These are phyloP conservation scores for Salvelinus namaycush DNA, from an alignment of 2,113 vertebrate species.

Conservation along the genomic window DNA sequence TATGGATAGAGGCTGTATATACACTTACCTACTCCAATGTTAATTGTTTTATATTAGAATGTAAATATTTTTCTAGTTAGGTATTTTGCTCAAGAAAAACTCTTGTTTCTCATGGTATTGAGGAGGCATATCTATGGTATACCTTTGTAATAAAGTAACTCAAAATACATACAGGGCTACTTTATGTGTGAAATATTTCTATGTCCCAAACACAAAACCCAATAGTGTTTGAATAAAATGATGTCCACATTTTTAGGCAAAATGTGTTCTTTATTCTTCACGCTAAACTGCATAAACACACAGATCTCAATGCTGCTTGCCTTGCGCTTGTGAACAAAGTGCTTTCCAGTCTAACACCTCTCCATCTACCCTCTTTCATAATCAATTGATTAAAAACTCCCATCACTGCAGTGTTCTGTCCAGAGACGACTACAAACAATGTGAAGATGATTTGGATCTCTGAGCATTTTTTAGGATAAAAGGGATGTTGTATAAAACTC, in stretches of 20 bases:
- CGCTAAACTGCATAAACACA: neutral
- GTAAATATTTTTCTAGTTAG: neutral
- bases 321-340: conserved; percentile 13
- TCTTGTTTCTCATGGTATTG: neutral
- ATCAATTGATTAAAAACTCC: neutral
- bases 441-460: neutral
- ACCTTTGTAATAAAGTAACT: conserved; percentile 30
- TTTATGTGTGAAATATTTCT: too few species aligned
- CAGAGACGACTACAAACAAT: neutral
- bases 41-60: neutral
- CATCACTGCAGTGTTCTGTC: neutral
- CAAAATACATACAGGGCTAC: too few species aligned
- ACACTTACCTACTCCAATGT: neutral
- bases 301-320: neutral
- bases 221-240: neutral
- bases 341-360: conserved; percentile 6
- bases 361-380: neutral
- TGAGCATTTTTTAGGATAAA: neutral
- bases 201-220: too few species aligned
- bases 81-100: conserved; percentile 13
- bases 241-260: conserved; percentile 13
- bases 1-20: neutral
- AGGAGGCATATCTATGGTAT: neutral
- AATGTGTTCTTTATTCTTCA: conserved; percentile 35
- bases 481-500: neutral